Base-by-base conservation (phyloP, 2,888 invertebrate species). In the Onthophagus sagittarius region DNA sequence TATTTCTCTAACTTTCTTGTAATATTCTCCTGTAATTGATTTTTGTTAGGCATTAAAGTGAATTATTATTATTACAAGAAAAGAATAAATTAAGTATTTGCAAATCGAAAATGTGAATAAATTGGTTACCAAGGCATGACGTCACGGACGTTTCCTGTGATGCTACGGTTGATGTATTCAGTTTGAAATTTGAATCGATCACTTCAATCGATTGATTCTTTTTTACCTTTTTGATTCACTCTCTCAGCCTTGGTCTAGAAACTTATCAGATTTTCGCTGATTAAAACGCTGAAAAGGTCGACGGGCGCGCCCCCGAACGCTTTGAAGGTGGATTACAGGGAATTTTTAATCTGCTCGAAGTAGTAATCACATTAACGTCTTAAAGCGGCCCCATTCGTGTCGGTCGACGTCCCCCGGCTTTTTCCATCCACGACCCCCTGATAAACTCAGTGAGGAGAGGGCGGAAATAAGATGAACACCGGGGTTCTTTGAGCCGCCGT, bases 321-420 rank as follows among this genome's bases (percentile, higher is more conserved):
- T 67, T 67, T 67, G 67, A 67, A 23, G 67, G 67, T n/a, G 23
- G 62, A 67, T 73, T 64, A 73, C 62, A 73, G 65, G 62, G 73
- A 73, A 73, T 73, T 73, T 73, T 73, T 73, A 73, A 73, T 73
- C 73, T 62, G 71, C 67, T 65, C 71, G 73, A 73, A 73, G 73
- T 73, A 73, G 73, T 73, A 73, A 73, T 73, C 71, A 73, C 73
- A 73, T 73, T 73, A 73, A 67, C 73, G 73, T 71, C 73, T 73
- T 73, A 67, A 32, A 67, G 67, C n/a, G 67, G 67, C 15, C 3
- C 23, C 13, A 13, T n/a, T 32, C 31, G 23, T 32, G 31, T 32
- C 67, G 4, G n/a, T 5, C 23, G 5, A 14, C 31, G n/a, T 15
- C 67, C 14, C 23, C 67, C 64, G 14, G n/a, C 64, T 13, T 15